Evolutionary conservation across 2,113 vertebrate genomes (phyloP).

Genomic region (Paraplagusia blochii): DNA sequence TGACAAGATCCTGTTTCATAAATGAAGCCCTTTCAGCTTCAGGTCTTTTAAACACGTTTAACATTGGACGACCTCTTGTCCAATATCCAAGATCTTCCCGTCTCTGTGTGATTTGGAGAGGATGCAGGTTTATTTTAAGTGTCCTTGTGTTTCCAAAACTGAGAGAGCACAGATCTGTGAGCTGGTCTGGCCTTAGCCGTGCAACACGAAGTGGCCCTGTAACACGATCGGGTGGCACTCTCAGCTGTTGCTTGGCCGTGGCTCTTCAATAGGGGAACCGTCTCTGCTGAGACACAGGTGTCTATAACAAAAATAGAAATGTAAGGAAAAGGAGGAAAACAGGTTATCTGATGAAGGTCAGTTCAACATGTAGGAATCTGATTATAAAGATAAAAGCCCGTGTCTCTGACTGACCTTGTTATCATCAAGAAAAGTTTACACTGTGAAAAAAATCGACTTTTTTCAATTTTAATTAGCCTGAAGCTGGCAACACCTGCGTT

Average conservation of each 20-base stretch:
- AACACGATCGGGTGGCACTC: slow-evolving; percentile 60
- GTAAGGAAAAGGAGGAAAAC: slow-evolving; percentile 19
- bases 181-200: slow-evolving; percentile 18
- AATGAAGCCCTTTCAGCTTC: slow-evolving; percentile 1
- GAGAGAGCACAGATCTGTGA: slow-evolving; percentile 6
- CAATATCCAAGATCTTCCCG: slow-evolving; percentile 5
- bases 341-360: neutral
- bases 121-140: slow-evolving; percentile 27
- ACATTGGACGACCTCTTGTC: slow-evolving; percentile 1
- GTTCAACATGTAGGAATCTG: neutral
- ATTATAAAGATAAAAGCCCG: too few relatives aligned
- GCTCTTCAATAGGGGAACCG: slow-evolving; percentile 35
- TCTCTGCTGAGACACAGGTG: slow-evolving; percentile 59
- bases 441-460: too few relatives aligned
- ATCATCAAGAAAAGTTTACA: too few relatives aligned
- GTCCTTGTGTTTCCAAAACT: slow-evolving; percentile 37
- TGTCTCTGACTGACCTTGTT: too few relatives aligned
- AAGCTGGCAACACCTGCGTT: too few relatives aligned
- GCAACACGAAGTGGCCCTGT: slow-evolving; percentile 66
- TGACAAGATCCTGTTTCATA: slow-evolving; percentile 50
- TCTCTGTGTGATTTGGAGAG: neutral
- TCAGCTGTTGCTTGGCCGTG: slow-evolving; percentile 72
- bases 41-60: neutral
- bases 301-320: slow-evolving; percentile 23
- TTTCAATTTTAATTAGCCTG: too few relatives aligned